These are phyloP conservation scores for Distichodus sexfasciatus DNA, from an alignment of 2,797 vertebrate genomes.

Conservation along the genomic window DNA sequence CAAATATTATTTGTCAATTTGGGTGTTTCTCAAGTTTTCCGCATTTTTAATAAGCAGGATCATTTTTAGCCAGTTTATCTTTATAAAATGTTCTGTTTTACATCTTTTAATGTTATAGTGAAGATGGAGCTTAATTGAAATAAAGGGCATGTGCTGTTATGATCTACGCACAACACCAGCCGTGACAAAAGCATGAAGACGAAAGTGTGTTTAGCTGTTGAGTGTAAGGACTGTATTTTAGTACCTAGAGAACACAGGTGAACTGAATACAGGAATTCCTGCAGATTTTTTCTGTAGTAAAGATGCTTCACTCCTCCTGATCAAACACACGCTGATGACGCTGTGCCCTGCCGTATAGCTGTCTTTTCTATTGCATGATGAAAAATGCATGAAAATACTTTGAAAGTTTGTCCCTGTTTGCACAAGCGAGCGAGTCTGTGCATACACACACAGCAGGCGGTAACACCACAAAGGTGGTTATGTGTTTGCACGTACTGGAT, in stretches of 20 bases:
- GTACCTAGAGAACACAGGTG: background rate
- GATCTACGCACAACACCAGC: too few species aligned
- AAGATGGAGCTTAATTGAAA: too few species aligned
- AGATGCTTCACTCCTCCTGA: background rate
- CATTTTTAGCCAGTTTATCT: too few species aligned
- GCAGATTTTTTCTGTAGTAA: background rate
- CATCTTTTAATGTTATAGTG: too few species aligned
- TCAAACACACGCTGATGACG: constrained; percentile 13
- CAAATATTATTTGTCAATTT: too few species aligned
- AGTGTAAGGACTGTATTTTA: too few species aligned
- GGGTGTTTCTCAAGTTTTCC: too few species aligned
- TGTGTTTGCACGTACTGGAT: constrained; percentile 23
- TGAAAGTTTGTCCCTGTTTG: constrained; percentile 38
- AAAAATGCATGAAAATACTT: constrained; percentile 41
- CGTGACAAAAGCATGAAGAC: too few species aligned
- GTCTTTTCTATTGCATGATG: constrained; percentile 12
- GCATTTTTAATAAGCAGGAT: too few species aligned
- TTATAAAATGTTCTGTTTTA: too few species aligned
- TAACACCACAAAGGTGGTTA: background rate
- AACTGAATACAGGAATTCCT: background rate
- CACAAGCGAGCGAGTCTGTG: constrained; percentile 13
- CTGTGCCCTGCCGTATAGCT: constrained; percentile 2
- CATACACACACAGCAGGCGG: background rate
- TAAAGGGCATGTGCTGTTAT: too few species aligned
- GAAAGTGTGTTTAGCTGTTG: too few species aligned